Evolutionary conservation across 2,113 vertebrate genomes (phyloP), one percentile per base, ranked within the genome.

Genomic region (Hyaena hyaena): DNA sequence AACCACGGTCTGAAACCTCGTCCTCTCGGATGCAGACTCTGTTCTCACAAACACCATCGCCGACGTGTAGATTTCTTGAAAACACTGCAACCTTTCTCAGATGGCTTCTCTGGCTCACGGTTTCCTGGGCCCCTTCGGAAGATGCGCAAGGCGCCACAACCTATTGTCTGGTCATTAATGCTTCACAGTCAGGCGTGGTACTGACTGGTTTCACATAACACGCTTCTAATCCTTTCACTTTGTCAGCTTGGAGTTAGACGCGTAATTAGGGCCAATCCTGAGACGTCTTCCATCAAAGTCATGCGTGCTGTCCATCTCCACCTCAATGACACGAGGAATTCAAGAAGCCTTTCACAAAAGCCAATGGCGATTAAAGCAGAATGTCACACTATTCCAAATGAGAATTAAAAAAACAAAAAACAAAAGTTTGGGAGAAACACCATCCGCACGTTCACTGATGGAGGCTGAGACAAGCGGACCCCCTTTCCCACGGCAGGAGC

Each of bases 181-280:
- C 39, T 73, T 77, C 77, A 6, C 88, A 92, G 92, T 39, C 39
- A 39, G 11, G 55, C 85, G 28, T 0, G n/a, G 50, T 90, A 81
- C 90, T 87, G 81, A 77, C 68, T 53, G 76, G 83, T 94, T 84
- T 96, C 96, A 65, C 3, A 23, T 73, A 79, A 88, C 84, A 53
- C 61, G 68, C 31, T 0, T 71, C 88, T 93, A 84, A 96, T 89
- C 83, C 86, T 79, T 80, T 65, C 43, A 93, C 93, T 96, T 73
- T 58, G 96, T 92, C 92, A 58, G 43, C 33, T 73, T 90, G 88
- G 58, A 86, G 55, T n/a, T 35, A 93, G 65, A 77, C 50, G 61
- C 43, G 53, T 28, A 85, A 83, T 76, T 48, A 68, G 66, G 83
- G 92, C 66, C 74, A 50, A 83, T 83, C 90, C 83, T 4, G 19